These are phyloP conservation scores for Folsomia candida DNA, from an alignment of 2,888 invertebrate species.

Conservation along the genomic window DNA sequence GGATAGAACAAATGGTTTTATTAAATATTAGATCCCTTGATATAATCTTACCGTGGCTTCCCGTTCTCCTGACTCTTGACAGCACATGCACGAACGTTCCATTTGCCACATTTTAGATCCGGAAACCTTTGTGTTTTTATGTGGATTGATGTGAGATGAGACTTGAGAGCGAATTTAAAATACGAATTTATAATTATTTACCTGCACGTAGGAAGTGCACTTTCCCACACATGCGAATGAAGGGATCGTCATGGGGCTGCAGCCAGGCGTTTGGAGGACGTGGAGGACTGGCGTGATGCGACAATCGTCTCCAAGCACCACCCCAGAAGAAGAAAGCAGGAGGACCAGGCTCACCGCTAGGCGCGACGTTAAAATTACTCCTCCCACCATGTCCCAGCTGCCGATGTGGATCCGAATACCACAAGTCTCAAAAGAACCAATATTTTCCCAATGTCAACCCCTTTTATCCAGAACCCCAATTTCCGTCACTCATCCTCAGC, in stretches of 20 bases:
- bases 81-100: constrained; percentile 92
- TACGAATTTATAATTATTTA: constrained; percentile 54
- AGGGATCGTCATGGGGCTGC: constrained; percentile 87
- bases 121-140: constrained; percentile 66
- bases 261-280: constrained; percentile 78
- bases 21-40: too few relatives aligned
- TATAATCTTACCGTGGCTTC: constrained; percentile 90
- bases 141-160: neutral
- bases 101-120: constrained; percentile 95
- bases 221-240: constrained; percentile 89
- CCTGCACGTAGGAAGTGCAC: constrained; percentile 89
- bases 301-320: constrained; percentile 67
- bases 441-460: neutral
- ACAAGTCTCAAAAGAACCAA: neutral
- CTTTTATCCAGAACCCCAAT: neutral
- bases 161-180: neutral
- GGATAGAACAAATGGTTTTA: too few relatives aligned
- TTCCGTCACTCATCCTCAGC: neutral
- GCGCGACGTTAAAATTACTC: too few relatives aligned
- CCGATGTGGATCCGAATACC: neutral
- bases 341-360: neutral
- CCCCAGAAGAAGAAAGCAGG: neutral
- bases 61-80: constrained; percentile 88
- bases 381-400: neutral
- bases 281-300: constrained; percentile 89